phyloP scores from a whole-genome alignment of 1,140 invertebrate species.

The Camponotus floridanus region DNA sequence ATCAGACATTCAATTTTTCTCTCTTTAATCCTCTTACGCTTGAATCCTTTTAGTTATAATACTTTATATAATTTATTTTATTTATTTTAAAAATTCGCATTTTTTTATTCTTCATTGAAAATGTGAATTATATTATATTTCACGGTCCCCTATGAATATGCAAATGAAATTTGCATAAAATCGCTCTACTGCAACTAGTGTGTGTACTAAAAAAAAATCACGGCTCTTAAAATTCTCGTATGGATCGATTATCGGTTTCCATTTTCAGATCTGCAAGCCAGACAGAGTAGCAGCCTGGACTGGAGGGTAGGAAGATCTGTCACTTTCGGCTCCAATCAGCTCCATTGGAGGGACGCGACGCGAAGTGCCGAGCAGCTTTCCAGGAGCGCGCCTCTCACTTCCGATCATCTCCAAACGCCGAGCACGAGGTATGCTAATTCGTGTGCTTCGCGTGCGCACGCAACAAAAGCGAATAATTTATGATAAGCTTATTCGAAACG shows the following conservation, averaged over 20 bases:
- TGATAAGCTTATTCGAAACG: conserved; percentile 16
- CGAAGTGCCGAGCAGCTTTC: conserved; percentile 83
- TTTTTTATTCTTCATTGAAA: not conserved
- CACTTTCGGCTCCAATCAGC: conserved; percentile 75
- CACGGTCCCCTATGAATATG: not conserved
- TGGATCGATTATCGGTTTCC: not conserved
- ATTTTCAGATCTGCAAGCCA: conserved; percentile 74
- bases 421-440: conserved; percentile 80
- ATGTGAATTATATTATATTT: not conserved
- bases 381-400: conserved; percentile 78
- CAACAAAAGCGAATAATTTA: conserved; percentile 52
- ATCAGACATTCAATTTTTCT: not conserved
- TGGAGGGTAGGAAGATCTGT: conserved; percentile 81
- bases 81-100: not conserved
- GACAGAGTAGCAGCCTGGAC: conserved; percentile 84
- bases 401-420: conserved; percentile 79
- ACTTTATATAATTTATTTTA: not conserved
- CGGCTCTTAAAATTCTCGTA: too few relatives aligned
- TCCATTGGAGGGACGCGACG: conserved; percentile 80
- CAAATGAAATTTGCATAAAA: not conserved
- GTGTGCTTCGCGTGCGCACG: conserved; percentile 24
- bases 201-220: not conserved
- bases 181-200: not conserved
- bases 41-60: too few relatives aligned
- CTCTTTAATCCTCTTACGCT: not conserved